Conservation (phyloP, 1,140 invertebrate genomes). For the Macrobrachium nipponense region DNA sequence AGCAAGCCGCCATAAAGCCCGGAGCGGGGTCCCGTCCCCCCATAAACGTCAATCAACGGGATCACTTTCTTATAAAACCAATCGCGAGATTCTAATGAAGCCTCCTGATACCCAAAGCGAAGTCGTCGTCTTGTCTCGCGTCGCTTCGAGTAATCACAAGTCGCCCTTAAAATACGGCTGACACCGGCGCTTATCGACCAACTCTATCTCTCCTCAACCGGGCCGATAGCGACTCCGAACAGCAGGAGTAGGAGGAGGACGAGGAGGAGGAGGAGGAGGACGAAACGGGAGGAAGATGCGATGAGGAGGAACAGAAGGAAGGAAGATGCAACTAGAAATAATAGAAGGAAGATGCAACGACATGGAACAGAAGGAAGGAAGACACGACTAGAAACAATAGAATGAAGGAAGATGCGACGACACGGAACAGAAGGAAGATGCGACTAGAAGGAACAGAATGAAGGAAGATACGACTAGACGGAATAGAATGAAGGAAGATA, state of each 20-base stretch:
- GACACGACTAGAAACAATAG: no score
- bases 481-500: no score
- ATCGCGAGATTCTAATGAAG: conserved; percentile 23
- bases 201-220: conserved; percentile 4
- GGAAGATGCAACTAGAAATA: no score
- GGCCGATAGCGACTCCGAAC: no score
- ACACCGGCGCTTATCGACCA: neutral
- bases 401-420: no score
- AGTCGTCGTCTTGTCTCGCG: conserved; percentile 1
- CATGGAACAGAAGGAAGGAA: no score
- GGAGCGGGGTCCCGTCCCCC: neutral
- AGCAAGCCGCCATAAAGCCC: neutral
- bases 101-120: conserved; percentile 12
- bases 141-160: conserved; percentile 13
- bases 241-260: no score
- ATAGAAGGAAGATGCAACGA: no score
- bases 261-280: neutral
- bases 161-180: conserved; percentile 15
- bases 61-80: conserved; percentile 27
- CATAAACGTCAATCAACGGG: conserved; percentile 11
- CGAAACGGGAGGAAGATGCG: neutral
- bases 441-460: no score
- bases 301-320: neutral
- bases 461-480: no score
- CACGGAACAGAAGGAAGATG: no score